phyloP scores from a whole-genome alignment of 1,140 invertebrate genomes.

The Dreissena rostriformis region DNA sequence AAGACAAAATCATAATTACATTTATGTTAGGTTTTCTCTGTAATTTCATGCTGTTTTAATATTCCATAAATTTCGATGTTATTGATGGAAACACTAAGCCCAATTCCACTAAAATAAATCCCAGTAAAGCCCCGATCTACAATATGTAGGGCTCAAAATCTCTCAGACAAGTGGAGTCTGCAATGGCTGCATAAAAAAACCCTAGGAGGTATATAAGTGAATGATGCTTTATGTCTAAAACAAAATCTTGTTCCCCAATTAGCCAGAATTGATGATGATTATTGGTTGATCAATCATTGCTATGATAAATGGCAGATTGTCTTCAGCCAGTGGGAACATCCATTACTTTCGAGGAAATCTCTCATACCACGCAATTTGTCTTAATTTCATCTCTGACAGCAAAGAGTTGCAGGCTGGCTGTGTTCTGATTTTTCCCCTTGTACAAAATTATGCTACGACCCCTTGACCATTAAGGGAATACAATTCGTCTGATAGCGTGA shows the following conservation, averaged over 20 bases:
- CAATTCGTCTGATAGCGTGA: too few relatives aligned
- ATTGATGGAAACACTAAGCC: background rate
- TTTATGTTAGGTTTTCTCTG: too few relatives aligned
- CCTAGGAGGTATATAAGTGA: background rate
- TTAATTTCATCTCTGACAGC: slow-evolving; percentile 7
- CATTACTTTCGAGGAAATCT: slow-evolving; percentile 3
- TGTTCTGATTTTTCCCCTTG: background rate
- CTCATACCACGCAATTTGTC: slow-evolving; percentile 3
- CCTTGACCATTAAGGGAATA: too few relatives aligned
- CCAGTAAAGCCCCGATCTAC: background rate
- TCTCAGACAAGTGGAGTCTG: background rate
- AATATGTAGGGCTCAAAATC: background rate
- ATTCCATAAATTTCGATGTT: background rate
- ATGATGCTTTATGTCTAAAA: background rate
- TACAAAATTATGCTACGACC: background rate
- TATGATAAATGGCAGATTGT: slow-evolving; percentile 23
- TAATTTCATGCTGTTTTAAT: too few relatives aligned
- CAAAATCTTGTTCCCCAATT: slow-evolving; percentile 14
- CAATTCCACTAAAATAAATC: background rate
- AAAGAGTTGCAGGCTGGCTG: background rate
- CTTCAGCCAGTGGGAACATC: background rate
- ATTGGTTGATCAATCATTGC: slow-evolving; percentile 8
- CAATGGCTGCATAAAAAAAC: background rate
- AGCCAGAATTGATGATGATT: slow-evolving; percentile 20
- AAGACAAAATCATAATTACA: too few relatives aligned